phyloP scores from a whole-genome alignment of 2,888 invertebrate genomes.

The Galeopsomyia nigrocyanea region DNA sequence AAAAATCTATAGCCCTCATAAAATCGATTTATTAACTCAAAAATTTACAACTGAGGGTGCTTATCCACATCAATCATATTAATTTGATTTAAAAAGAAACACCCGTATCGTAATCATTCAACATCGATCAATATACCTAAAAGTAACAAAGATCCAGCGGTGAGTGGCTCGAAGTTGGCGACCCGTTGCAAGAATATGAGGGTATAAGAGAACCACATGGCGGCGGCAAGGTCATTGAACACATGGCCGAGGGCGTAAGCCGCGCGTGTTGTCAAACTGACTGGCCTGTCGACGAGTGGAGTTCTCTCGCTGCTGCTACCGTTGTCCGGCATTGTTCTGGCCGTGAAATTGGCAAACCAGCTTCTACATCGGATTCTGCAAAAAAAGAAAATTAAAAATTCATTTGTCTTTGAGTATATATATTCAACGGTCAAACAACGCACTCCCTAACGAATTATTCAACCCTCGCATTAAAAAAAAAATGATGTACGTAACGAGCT shows the following conservation, averaged over 20 bases:
- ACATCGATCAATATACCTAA: slow-evolving; percentile 55
- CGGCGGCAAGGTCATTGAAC: slow-evolving; percentile 70
- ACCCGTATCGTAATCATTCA: neutral
- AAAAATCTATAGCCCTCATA: too few relatives aligned
- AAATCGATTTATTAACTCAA: too few relatives aligned
- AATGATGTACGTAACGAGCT: too few relatives aligned
- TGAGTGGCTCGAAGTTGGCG: slow-evolving; percentile 60
- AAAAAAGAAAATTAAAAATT: too few relatives aligned
- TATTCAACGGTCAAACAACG: too few relatives aligned
- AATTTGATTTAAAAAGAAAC: too few relatives aligned
- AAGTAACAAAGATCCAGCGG: slow-evolving; percentile 63
- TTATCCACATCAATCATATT: too few relatives aligned
- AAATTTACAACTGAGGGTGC: too few relatives aligned
- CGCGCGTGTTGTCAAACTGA: slow-evolving; percentile 54
- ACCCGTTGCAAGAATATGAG: slow-evolving; percentile 68
- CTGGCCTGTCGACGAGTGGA: slow-evolving; percentile 20
- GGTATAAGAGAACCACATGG: slow-evolving; percentile 70
- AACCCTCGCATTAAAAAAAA: too few relatives aligned
- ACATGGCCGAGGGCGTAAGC: slow-evolving; percentile 68
- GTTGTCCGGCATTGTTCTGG: slow-evolving; percentile 15
- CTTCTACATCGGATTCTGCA: slow-evolving; percentile 37
- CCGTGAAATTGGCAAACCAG: slow-evolving; percentile 11
- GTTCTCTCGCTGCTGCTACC: slow-evolving; percentile 19
- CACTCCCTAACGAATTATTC: too few relatives aligned
- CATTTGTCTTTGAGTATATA: too few relatives aligned